A percentile compares a stretch with the other conserved stretches of the same genome.
Evolutionary conservation across 1,140 invertebrate genomes (phyloP).

Genomic region (Calycopis cecrops): DNA sequence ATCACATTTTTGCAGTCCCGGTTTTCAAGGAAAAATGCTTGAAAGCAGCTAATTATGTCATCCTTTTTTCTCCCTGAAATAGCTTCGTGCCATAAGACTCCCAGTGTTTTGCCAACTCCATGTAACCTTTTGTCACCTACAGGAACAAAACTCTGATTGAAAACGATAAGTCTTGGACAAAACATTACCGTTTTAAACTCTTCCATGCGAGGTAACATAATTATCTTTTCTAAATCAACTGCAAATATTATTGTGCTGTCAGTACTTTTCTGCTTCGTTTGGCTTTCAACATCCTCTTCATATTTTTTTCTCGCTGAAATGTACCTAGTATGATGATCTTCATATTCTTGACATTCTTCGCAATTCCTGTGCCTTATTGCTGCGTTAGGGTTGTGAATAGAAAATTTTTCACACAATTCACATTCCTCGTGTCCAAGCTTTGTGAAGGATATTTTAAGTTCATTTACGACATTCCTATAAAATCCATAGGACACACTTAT

Average conservation of each 20-base stretch:
- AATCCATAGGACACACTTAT: constrained; percentile 11
- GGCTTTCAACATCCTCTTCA: background rate
- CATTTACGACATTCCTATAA: constrained; percentile 15
- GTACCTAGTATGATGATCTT: constrained; percentile 4
- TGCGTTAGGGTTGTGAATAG: constrained; percentile 5
- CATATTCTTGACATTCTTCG: constrained; percentile 5
- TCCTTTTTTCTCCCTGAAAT: constrained; percentile 23
- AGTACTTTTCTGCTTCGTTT: background rate
- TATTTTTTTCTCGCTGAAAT: constrained; percentile 12
- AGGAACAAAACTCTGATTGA: constrained; percentile 19
- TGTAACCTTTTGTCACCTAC: constrained; percentile 15
- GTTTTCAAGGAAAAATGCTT: constrained; percentile 19
- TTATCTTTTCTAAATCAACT: constrained; percentile 16
- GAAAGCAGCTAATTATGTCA: constrained; percentile 21
- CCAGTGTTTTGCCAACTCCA: constrained; percentile 14
- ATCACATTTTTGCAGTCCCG: constrained; percentile 27
- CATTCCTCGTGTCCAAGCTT: constrained; percentile 19
- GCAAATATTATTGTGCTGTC: background rate
- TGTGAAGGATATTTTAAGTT: constrained; percentile 16
- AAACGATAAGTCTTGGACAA: constrained; percentile 18
- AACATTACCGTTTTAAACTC: constrained; percentile 15
- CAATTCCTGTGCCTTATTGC: constrained; percentile 8
- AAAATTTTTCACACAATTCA: constrained; percentile 15
- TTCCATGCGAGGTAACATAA: constrained; percentile 11
- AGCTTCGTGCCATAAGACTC: constrained; percentile 26